phyloP scores from a whole-genome alignment of 2,888 invertebrate genomes.

The Lutraria lutraria region DNA sequence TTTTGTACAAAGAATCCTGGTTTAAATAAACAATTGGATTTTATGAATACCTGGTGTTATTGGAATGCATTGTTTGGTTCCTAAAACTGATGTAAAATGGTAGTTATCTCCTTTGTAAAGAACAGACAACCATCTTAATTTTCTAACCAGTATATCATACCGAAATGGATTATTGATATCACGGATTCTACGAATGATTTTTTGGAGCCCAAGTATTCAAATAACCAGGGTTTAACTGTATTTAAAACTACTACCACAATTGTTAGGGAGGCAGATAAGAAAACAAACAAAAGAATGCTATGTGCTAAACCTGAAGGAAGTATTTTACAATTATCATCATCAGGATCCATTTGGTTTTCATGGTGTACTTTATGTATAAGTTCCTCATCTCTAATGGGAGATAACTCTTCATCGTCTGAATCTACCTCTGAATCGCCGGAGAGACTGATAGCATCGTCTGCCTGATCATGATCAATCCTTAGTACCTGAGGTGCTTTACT shows the following conservation, averaged over 20 bases:
- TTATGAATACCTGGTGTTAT: no score
- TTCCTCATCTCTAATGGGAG: conserved; percentile 64
- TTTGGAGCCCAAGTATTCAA: no score
- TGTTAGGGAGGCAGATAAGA: background rate
- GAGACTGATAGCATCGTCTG: conserved; percentile 76
- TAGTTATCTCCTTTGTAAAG: no score
- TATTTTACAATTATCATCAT: conserved; percentile 64
- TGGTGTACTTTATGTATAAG: conserved; percentile 39
- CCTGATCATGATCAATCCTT: conserved; percentile 81
- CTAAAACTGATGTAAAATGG: no score
- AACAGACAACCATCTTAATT: no score
- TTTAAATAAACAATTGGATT: no score
- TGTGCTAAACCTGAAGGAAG: conserved; percentile 64
- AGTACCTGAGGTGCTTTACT: conserved; percentile 83
- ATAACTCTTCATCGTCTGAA: conserved; percentile 71
- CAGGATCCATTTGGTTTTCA: conserved; percentile 33
- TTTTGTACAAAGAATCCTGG: no score
- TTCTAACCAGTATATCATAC: no score
- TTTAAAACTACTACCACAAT: background rate
- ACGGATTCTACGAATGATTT: no score
- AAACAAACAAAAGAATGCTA: conserved; percentile 11
- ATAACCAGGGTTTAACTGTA: no score
- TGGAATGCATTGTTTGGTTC: no score
- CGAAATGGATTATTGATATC: no score
- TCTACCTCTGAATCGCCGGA: conserved; percentile 71